These are phyloP conservation scores for Melanotaenia boesemani DNA, from an alignment of 2,797 vertebrate genomes.

Conservation along the genomic window DNA sequence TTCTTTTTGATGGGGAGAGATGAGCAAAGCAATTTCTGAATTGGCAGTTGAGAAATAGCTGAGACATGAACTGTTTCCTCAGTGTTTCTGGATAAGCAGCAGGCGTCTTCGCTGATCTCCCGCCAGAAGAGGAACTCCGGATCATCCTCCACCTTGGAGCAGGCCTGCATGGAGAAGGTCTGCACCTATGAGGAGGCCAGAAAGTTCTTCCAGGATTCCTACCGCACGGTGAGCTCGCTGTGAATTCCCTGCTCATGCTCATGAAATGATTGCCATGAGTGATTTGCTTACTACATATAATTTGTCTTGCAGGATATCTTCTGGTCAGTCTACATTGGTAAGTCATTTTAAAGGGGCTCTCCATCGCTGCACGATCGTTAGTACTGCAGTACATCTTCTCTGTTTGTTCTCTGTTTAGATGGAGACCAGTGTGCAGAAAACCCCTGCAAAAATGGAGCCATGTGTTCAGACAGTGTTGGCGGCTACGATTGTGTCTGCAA, in stretches of 20 bases:
- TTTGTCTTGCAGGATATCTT: constrained; percentile 83
- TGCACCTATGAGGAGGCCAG: constrained; percentile 85
- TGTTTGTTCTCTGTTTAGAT: constrained; percentile 60
- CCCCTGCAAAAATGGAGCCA: constrained; percentile 84
- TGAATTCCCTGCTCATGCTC: not conserved
- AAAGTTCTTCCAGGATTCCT: constrained; percentile 82
- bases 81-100: constrained; percentile 82
- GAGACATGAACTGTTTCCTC: not conserved
- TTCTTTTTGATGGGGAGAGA: not conserved
- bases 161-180: constrained; percentile 83
- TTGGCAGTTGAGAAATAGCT: not conserved
- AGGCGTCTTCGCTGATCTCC: constrained; percentile 76
- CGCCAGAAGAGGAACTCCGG: constrained; percentile 77
- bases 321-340: constrained; percentile 86
- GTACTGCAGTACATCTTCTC: not conserved
- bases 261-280: not conserved
- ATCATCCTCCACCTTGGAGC: constrained; percentile 75
- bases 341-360: constrained; percentile 53
- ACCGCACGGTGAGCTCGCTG: constrained; percentile 79
- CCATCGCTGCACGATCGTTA: constrained; percentile 1
- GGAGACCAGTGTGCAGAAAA: constrained; percentile 83
- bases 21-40: not conserved
- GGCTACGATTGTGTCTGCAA: constrained; percentile 87
- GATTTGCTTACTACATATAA: constrained; percentile 9
- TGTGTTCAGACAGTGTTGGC: constrained; percentile 87